These are phyloP conservation scores for Gymnocephalus cernua DNA, from an alignment of 2,113 vertebrate genomes.

Conservation along the genomic window DNA sequence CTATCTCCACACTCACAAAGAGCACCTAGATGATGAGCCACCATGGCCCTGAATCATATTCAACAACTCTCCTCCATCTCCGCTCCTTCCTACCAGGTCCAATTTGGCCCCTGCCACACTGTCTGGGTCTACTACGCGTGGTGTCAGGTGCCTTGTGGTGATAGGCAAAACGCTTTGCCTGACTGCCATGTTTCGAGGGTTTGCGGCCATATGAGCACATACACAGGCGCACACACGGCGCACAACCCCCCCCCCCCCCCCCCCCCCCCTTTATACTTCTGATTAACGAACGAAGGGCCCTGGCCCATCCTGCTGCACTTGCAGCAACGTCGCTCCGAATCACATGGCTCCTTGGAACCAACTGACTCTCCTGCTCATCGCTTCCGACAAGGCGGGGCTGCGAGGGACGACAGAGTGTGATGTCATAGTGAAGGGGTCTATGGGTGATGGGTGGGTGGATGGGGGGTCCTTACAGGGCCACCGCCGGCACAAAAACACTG, in stretches of 20 bases:
- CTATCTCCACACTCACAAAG: background rate
- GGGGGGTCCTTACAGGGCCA: constrained; percentile 39
- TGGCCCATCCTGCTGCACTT: constrained; percentile 74
- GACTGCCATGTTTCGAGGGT: constrained; percentile 79
- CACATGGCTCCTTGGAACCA: constrained; percentile 85
- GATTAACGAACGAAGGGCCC: constrained; percentile 83
- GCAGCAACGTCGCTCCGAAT: constrained; percentile 88
- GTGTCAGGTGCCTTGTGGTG: constrained; percentile 89
- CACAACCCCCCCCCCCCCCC: constrained; percentile 5
- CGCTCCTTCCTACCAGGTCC: constrained; percentile 46
- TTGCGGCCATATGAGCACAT: constrained; percentile 78
- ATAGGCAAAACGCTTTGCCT: constrained; percentile 79
- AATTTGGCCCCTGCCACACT: constrained; percentile 63
- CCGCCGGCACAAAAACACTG: constrained; percentile 41
- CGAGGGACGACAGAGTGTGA: constrained; percentile 81
- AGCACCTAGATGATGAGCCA: background rate
- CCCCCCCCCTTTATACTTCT: constrained; percentile 70
- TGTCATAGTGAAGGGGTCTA: constrained; percentile 67
- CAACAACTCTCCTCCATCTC: constrained; percentile 32
- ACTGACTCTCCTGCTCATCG: constrained; percentile 87
- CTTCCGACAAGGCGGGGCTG: constrained; percentile 88
- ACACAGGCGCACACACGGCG: constrained; percentile 11
- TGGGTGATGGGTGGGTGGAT: constrained; percentile 16
- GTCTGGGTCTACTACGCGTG: constrained; percentile 78
- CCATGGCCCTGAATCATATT: background rate